Evolutionary conservation across 2,797 vertebrate genomes (phyloP), one percentile per base, ranked within the genome.

Genomic region (Microcaecilia unicolor): DNA sequence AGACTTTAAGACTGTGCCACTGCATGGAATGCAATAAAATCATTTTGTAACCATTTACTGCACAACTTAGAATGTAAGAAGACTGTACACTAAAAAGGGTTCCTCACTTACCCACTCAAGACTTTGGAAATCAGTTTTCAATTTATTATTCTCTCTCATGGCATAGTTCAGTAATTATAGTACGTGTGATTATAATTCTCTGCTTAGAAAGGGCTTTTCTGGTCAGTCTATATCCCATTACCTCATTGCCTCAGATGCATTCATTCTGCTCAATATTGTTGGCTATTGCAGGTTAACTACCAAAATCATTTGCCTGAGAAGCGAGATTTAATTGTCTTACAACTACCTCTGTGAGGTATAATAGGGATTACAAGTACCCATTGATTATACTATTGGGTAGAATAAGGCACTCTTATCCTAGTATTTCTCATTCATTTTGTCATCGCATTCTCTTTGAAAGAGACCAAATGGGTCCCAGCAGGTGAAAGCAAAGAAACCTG

Each of bases 401-500:
- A 79, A 81, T 76, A 78, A 81, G 79, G 50, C 67, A 79, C 81
- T 86, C 79, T 81, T 81, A 78, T 85, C 78, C 83, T 64, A 76
- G 69, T 81, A 71, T 82, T 86, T 87, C 83, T 86, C 85, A 86
- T 89, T 93, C 85, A 85, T 81, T 85, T 83, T 81, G 83, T 77
- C 83, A 71, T 76, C 81, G 61, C 78, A 73, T 86, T 87, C 85
- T 86, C 78, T 82, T 84, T 91, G 88, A 93, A 90, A 95, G 85
- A 85, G 86, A 92, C 82, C 88, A 90, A 92, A 95, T 92, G 87
- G 78, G 76, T 84, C 90, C 77, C 92, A 96, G 91, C 89, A 97
- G 91, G 90, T 94, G 91, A 97, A 93, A 92, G 84, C 87, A 93
- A 93, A 97, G 91, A 95, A 91, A 92, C 66, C 76, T 81, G 61